A percentile compares a stretch with the other conserved stretches of the same genome.
These are phyloP conservation scores for Mastacembelus armatus DNA, from an alignment of 2,797 vertebrate genomes.

Conservation along the genomic window DNA sequence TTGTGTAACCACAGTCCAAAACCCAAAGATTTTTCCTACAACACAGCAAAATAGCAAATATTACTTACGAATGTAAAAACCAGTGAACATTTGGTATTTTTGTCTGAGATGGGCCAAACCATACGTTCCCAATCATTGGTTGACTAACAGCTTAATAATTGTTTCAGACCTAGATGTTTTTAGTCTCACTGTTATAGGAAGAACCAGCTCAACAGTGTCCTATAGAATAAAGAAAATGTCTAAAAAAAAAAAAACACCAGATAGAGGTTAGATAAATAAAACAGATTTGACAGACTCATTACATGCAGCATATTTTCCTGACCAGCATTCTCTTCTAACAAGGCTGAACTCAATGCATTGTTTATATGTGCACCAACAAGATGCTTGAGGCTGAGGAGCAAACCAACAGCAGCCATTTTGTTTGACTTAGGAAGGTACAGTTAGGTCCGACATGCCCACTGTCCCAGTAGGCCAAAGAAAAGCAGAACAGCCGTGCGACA, in stretches of 20 bases:
- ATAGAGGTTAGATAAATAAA: too few species aligned
- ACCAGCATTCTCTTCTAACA: background rate
- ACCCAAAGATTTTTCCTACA: background rate
- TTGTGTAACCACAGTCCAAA: background rate
- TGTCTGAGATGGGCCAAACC: too few species aligned
- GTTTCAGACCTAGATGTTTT: background rate
- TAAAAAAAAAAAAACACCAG: background rate
- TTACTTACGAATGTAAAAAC: too few species aligned
- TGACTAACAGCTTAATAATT: background rate
- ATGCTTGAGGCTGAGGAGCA: constrained; percentile 40
- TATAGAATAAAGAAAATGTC: background rate
- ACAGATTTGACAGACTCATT: too few species aligned
- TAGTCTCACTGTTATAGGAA: background rate
- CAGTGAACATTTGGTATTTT: too few species aligned
- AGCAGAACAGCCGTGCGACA: constrained; percentile 33
- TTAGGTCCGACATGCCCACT: constrained; percentile 57
- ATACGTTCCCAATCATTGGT: too few species aligned
- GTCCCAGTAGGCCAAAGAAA: constrained; percentile 41
- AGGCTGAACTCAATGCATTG: constrained; percentile 4
- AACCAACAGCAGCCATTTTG: constrained; percentile 57
- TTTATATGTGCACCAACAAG: constrained; percentile 23
- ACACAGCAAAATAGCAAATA: constrained; percentile 8
- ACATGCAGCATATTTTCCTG: background rate
- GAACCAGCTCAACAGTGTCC: background rate
- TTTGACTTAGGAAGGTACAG: constrained; percentile 62